Conservation (phyloP, 2,888 invertebrate species). For the Heteromurus nitidus region DNA sequence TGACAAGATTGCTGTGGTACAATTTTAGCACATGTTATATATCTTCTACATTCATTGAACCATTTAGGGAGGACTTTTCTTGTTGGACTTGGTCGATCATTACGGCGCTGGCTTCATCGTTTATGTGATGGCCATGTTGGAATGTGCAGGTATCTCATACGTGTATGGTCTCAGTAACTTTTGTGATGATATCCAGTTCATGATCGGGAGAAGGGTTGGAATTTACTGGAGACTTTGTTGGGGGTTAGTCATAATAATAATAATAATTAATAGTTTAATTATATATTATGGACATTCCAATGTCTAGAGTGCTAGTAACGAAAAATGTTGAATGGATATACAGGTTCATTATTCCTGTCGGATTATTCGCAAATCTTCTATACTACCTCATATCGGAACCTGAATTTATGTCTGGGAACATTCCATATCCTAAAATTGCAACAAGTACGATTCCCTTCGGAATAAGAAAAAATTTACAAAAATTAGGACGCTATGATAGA, state of each 20-base stretch:
- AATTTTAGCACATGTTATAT: no score
- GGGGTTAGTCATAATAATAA: no score
- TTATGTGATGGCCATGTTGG: slow-evolving; percentile 79
- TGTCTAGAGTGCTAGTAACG: no score
- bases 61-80: slow-evolving; percentile 79
- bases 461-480: not conserved
- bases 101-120: slow-evolving; percentile 81
- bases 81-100: slow-evolving; percentile 80
- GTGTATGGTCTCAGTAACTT: slow-evolving; percentile 77
- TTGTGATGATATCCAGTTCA: slow-evolving; percentile 74
- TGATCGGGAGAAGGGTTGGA: slow-evolving; percentile 77
- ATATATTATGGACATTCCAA: no score
- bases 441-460: not conserved
- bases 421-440: slow-evolving; percentile 19
- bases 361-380: slow-evolving; percentile 13
- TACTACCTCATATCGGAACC: slow-evolving; percentile 24
- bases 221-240: slow-evolving; percentile 88
- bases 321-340: no score
- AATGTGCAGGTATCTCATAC: slow-evolving; percentile 79
- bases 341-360: slow-evolving; percentile 79
- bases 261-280: no score
- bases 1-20: no score
- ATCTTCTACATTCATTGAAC: not conserved
- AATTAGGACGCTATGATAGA: no score
- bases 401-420: not conserved